These are phyloP conservation scores for Serrognathus titanus DNA, from an alignment of 2,888 invertebrate genomes.

Conservation along the genomic window DNA sequence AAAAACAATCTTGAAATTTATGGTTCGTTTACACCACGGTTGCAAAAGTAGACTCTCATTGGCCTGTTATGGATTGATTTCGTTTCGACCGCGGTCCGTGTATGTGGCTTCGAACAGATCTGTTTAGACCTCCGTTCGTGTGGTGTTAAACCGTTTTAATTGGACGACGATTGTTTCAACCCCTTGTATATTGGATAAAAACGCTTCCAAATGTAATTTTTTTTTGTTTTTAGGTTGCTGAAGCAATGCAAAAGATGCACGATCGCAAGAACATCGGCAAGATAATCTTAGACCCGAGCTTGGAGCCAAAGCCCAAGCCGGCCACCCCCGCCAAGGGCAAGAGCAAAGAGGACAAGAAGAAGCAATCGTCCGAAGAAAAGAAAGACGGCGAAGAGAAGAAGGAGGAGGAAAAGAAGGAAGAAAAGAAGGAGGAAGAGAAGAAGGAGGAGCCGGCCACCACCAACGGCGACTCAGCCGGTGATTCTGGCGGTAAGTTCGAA, in stretches of 20 bases:
- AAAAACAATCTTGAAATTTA: no score
- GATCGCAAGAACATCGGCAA: slow-evolving; percentile 89
- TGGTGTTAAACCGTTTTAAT: no score
- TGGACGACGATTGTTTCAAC: no score
- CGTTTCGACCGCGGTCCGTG: no score
- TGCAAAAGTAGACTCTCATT: no score
- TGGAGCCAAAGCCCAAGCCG: slow-evolving; percentile 77
- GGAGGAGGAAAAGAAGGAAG: slow-evolving; percentile 48
- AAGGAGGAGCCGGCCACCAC: slow-evolving; percentile 48
- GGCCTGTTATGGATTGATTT: no score
- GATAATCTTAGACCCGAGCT: slow-evolving; percentile 75
- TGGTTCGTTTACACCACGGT: no score
- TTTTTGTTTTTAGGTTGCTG: slow-evolving; percentile 60
- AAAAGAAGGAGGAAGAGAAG: slow-evolving; percentile 35
- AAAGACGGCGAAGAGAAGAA: slow-evolving; percentile 54
- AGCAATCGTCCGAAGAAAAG: slow-evolving; percentile 67
- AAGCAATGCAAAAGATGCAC: slow-evolving; percentile 92
- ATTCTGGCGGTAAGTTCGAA: slow-evolving; percentile 43
- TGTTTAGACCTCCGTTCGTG: no score
- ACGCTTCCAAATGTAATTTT: background rate
- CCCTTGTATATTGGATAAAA: no score
- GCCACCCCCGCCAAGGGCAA: slow-evolving; percentile 76
- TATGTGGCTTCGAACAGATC: no score
- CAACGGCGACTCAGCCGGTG: slow-evolving; percentile 54
- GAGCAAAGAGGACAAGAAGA: slow-evolving; percentile 68